Conservation (phyloP, 2,888 invertebrate species). For the Heliconius ismenius region DNA sequence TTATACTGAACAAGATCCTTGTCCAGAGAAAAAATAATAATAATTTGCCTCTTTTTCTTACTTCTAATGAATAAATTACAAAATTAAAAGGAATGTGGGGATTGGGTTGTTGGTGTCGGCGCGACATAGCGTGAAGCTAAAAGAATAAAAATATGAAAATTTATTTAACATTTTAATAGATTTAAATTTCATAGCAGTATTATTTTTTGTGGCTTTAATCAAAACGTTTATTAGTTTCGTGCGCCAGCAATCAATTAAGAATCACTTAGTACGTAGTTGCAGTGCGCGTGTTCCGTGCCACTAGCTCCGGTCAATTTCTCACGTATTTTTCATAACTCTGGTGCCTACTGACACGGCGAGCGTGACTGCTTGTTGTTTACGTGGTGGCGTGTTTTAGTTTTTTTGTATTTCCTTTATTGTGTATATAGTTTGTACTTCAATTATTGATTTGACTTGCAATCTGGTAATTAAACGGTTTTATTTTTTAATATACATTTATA, state of each 20-base stretch:
- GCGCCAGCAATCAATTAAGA: conserved; percentile 9
- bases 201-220: not conserved
- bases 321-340: conserved; percentile 16
- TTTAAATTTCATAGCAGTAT: too few relatives aligned
- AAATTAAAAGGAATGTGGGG: too few relatives aligned
- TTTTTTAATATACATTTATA: not conserved
- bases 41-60: too few relatives aligned
- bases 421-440: not conserved
- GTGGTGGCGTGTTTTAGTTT: not conserved
- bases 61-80: too few relatives aligned
- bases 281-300: not conserved
- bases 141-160: not conserved
- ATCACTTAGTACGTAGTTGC: not conserved
- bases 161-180: not conserved
- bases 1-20: not conserved
- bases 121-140: not conserved
- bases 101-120: not conserved
- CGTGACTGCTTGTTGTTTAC: conserved; percentile 7
- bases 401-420: not conserved
- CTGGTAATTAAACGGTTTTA: not conserved
- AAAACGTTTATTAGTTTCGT: conserved; percentile 10
- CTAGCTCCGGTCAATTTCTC: not conserved
- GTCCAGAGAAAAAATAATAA: not conserved
- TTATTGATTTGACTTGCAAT: not conserved
- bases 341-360: not conserved